These are phyloP conservation scores for Sepioteuthis lessoniana DNA, from an alignment of 2,888 invertebrate species.

Conservation along the genomic window DNA sequence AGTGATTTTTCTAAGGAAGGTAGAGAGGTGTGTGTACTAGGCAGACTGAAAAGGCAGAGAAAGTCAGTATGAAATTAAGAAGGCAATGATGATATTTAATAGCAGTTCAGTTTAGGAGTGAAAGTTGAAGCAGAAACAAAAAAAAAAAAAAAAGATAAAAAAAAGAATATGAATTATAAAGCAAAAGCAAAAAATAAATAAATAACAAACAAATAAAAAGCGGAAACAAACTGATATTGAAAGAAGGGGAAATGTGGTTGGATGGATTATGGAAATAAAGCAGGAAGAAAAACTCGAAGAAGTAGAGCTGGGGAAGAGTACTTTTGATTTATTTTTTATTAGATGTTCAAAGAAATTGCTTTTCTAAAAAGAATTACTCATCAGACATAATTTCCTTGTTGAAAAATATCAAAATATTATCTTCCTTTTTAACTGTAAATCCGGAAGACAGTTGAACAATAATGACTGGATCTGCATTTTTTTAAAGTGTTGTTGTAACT, in stretches of 20 bases:
- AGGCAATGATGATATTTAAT: constrained; percentile 25
- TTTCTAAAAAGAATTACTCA: not conserved
- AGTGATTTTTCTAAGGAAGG: not conserved
- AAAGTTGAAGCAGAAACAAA: not conserved
- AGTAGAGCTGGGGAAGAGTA: not conserved
- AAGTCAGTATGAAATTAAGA: not conserved
- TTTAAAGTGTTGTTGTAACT: too few relatives aligned
- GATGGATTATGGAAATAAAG: constrained; percentile 1
- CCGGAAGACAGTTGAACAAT: not conserved
- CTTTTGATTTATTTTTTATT: not conserved
- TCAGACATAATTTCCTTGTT: not conserved
- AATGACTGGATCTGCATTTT: too few relatives aligned
- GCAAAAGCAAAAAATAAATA: not conserved
- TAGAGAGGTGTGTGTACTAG: not conserved
- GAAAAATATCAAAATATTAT: not conserved
- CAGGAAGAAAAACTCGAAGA: not conserved
- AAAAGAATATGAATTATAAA: not conserved
- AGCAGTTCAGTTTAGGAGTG: not conserved
- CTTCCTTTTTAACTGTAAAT: not conserved
- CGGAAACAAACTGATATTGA: not conserved
- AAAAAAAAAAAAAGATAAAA: not conserved
- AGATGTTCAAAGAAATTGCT: not conserved
- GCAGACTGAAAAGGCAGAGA: not conserved
- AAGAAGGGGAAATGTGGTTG: not conserved
- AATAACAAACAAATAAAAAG: not conserved